phyloP scores from a whole-genome alignment of 92 coral and sea anemone genomes.

The Galaxea fascicularis region DNA sequence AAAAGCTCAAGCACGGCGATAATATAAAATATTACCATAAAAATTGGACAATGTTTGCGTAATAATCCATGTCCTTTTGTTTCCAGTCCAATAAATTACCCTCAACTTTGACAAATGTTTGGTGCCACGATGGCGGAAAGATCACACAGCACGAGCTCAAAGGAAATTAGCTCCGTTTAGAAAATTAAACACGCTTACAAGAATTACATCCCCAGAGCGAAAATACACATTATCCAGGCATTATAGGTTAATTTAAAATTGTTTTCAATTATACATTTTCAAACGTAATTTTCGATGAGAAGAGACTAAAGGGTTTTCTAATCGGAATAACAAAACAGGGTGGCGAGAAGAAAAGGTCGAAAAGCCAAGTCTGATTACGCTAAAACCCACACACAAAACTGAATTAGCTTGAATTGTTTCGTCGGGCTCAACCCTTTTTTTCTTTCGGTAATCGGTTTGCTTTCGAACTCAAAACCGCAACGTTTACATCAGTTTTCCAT shows the following conservation, averaged over 20 bases:
- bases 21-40: conserved; percentile 43
- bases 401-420: conserved; percentile 25
- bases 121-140: conserved; percentile 17
- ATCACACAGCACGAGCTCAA: conserved; percentile 11
- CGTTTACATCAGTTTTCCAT: neutral
- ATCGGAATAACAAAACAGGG: conserved; percentile 10
- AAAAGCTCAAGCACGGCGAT: conserved; percentile 15
- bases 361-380: neutral
- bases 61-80: conserved; percentile 40
- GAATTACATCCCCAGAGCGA: neutral
- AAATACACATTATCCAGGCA: neutral
- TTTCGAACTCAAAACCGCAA: neutral
- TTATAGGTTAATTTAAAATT: neutral
- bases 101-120: conserved; percentile 26
- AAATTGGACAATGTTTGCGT: conserved; percentile 35
- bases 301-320: neutral
- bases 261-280: neutral
- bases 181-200: conserved; percentile 23
- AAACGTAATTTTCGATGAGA: neutral
- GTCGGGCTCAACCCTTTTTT: neutral
- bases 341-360: neutral
- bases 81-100: conserved; percentile 21
- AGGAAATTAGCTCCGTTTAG: conserved; percentile 29
- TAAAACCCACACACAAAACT: neutral
- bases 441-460: conserved; percentile 16